Base-by-base conservation (phyloP, 2,888 invertebrate genomes). In the Theretra japonica region DNA sequence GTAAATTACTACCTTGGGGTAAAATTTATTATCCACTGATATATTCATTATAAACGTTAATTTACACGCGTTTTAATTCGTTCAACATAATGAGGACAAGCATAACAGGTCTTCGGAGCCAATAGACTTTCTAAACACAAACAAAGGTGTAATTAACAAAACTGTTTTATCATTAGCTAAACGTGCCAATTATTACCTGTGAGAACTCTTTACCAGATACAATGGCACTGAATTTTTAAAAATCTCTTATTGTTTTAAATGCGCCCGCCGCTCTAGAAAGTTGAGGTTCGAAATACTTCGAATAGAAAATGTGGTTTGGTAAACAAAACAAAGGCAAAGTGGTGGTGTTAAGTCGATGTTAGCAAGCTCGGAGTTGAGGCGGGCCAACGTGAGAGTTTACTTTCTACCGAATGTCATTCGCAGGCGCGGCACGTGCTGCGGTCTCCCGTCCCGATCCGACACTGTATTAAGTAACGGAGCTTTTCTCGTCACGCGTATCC, bases 331-430 rank as follows among this genome's bases (percentile, higher is more conserved):
- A 87, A 83, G 75, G 81, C 72, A 76, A 82, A 83, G 79, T 79
- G 75, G 79, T 75, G 77, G 75, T 78, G 82, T 83, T 80, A 81
- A 81, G 80, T 78, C 73, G 73, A 74, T 76, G 70, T 74, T 72
- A 72, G 76, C 74, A 72, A 76, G 72, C 75, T 73, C 56, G 8
- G 58, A 69, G 72, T 59, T 75, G 73, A 79, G 74, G 74, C 77
- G 74, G 77, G 80, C 79, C 76, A 76, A 76, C 79, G 83, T 84
- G 89, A 89, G 88, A 91, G 89, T 88, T 90, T 88, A 89, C 92
- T 92, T 92, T 92, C 91, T 90, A 91, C 80, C 78, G 75, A 82
- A 80, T 87, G 86, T 86, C 87, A 88, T 91, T 90, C 77, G 83
- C 85, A 93, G 86, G 88, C 92, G 83, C 75, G 86, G 86, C 92